phyloP scores from a whole-genome alignment of 2,888 invertebrate species.

The Leistus spinibarbis region DNA sequence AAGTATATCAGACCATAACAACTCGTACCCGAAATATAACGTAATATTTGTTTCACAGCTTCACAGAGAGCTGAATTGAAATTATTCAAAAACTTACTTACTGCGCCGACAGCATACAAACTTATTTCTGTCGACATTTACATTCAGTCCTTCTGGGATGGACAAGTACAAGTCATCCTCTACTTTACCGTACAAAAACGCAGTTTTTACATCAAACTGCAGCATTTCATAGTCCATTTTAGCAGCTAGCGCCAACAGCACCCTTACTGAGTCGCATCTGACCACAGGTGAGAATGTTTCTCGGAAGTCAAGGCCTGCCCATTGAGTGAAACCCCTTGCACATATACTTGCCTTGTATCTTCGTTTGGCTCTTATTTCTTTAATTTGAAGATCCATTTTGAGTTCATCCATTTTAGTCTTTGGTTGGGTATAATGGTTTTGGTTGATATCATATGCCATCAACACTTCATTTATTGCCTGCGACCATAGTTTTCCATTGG shows the following conservation, averaged over 20 bases:
- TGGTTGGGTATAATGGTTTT: constrained; percentile 42
- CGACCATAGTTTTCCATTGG: constrained; percentile 43
- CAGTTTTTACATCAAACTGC: not conserved
- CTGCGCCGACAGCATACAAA: constrained; percentile 39
- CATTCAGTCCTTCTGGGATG: constrained; percentile 49
- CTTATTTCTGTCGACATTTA: constrained; percentile 44
- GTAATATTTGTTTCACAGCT: too few relatives aligned
- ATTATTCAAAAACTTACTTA: not conserved
- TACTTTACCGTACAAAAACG: not conserved
- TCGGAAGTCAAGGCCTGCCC: constrained; percentile 34
- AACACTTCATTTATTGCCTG: constrained; percentile 47
- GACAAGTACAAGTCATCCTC: constrained; percentile 49
- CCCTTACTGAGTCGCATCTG: not conserved
- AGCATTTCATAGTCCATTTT: not conserved
- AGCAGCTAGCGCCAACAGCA: not conserved
- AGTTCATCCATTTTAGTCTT: constrained; percentile 1
- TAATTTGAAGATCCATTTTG: not conserved
- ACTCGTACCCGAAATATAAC: too few relatives aligned
- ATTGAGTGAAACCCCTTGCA: constrained; percentile 45
- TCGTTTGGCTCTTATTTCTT: not conserved
- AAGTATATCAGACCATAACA: too few relatives aligned
- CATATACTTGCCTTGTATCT: constrained; percentile 47
- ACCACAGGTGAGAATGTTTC: not conserved
- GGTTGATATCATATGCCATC: constrained; percentile 46
- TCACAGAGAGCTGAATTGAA: too few relatives aligned